Evolutionary conservation across 2,888 invertebrate species (phyloP), one percentile per base, ranked within the genome.

Genomic region (Synanthedon myopaeformis): DNA sequence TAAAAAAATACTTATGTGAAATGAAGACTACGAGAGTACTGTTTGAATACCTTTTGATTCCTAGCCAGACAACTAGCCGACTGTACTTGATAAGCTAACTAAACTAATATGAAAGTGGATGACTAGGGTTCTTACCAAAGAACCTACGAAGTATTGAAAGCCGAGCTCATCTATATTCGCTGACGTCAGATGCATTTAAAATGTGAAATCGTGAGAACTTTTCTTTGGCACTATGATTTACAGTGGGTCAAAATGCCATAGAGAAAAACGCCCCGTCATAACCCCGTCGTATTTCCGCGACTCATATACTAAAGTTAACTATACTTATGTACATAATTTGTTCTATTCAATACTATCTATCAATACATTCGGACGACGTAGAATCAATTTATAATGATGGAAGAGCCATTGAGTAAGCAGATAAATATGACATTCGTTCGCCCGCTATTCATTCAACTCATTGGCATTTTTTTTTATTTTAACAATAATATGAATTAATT

Each of bases 191-290:
- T 35, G 35, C 35, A 45, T 13, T 45, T 45, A 45, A 45, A 45
- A 45, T 45, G 45, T 45, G 45, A 45, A 45, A 45, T 45, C 45
- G n/a, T 45, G 45, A 13, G 45, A 45, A 45, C 45, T 45, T 45
- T 45, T 13, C 45, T 12, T 45, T 45, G 45, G 12, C 45, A 45
- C 13, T 45, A 45, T 45, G 45, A 45, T 45, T 45, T 45, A 14
- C 45, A 13, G 14, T 14, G 14, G 12, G 45, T 45, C 45, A 69
- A 66, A 69, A 57, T 58, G 62, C 58, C 65, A 66, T 56, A 56
- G 63, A 65, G 70, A 69, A 71, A 70, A 74, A 67, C 65, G 70
- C 69, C 67, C 62, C 59, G 62, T 74, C 72, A 74, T 73, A 71
- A 63, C 58, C 61, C 58, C 58, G 56, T 59, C 61, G 61, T 63